Percentiles rank a stretch among this genome's conserved stretches.
These are phyloP conservation scores for Aplysina aerophoba DNA, from an alignment of 37 sponge, comb jelly and placozoan species.

Conservation along the genomic window DNA sequence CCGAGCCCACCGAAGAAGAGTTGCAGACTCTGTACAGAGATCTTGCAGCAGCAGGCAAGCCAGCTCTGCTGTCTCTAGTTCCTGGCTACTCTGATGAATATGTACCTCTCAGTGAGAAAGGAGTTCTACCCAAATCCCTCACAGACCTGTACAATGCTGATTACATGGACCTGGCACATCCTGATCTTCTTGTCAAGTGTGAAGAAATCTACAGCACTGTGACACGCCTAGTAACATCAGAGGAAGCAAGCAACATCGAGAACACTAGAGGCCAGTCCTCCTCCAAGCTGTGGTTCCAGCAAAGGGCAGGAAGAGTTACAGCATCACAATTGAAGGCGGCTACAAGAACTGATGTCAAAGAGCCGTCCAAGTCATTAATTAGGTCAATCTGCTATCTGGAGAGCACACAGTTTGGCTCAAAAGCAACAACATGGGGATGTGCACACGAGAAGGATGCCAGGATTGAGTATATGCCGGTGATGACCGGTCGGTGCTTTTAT, in stretches of 20 bases:
- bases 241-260: conserved; percentile 28
- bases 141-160: conserved; percentile 37
- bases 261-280: conserved; percentile 38
- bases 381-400: conserved; percentile 56
- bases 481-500: conserved; percentile 41
- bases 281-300: conserved; percentile 56
- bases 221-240: conserved; percentile 27
- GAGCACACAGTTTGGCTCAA: conserved; percentile 26
- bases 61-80: conserved; percentile 52
- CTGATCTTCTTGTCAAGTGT: conserved; percentile 35
- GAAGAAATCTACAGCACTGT: conserved; percentile 21
- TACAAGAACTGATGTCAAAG: conserved; percentile 24
- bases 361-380: conserved; percentile 55
- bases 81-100: conserved; percentile 32
- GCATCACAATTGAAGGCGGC: conserved; percentile 60
- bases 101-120: conserved; percentile 34
- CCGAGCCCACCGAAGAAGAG: too few relatives aligned
- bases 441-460: conserved; percentile 51
- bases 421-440: conserved; percentile 58
- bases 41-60: conserved; percentile 37
- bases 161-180: conserved; percentile 29
- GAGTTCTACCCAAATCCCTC: conserved; percentile 40
- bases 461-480: conserved; percentile 6
- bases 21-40: conserved; percentile 26
- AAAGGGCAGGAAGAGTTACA: conserved; percentile 64